A percentile compares a stretch with the other conserved stretches of the same genome.
These are phyloP conservation scores for Caenorhabditis panamensis DNA, from an alignment of 2,888 invertebrate genomes.

Conservation along the genomic window DNA sequence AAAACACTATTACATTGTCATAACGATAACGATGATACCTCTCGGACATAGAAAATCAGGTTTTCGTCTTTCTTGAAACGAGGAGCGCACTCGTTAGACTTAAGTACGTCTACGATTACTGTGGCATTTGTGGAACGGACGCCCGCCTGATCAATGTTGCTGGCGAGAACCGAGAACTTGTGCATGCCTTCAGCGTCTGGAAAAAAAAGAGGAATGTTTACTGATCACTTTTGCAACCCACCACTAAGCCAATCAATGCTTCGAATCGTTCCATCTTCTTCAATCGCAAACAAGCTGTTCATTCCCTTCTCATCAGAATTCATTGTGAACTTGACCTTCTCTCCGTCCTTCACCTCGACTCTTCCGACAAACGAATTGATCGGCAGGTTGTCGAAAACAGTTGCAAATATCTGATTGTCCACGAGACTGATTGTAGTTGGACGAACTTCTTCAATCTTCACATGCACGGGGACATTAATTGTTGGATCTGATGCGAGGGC, in stretches of 20 bases:
- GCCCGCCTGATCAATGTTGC: constrained; percentile 46
- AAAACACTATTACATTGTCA: not conserved
- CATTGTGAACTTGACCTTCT: constrained; percentile 50
- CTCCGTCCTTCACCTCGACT: constrained; percentile 30
- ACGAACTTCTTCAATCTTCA: constrained; percentile 21
- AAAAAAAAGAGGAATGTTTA: not conserved
- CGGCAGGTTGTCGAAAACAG: constrained; percentile 50
- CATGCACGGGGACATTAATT: constrained; percentile 38
- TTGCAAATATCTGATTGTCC: constrained; percentile 51
- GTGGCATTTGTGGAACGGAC: constrained; percentile 52
- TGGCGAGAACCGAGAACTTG: constrained; percentile 40
- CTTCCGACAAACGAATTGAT: constrained; percentile 43
- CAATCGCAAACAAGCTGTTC: constrained; percentile 34
- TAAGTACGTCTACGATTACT: constrained; percentile 53
- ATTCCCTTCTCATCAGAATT: constrained; percentile 38
- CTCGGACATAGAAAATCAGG: constrained; percentile 59
- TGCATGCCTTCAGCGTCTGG: constrained; percentile 53
- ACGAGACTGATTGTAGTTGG: not conserved
- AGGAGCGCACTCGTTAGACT: constrained; percentile 63
- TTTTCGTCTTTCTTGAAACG: constrained; percentile 58
- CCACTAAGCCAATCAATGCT: constrained; percentile 49
- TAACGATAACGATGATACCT: constrained; percentile 28
- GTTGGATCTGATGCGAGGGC: constrained; percentile 22
- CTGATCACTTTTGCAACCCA: not conserved
- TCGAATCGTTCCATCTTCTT: constrained; percentile 49